Base-by-base conservation (phyloP, 2,888 invertebrate genomes). In the Eumerus sabulonum region DNA sequence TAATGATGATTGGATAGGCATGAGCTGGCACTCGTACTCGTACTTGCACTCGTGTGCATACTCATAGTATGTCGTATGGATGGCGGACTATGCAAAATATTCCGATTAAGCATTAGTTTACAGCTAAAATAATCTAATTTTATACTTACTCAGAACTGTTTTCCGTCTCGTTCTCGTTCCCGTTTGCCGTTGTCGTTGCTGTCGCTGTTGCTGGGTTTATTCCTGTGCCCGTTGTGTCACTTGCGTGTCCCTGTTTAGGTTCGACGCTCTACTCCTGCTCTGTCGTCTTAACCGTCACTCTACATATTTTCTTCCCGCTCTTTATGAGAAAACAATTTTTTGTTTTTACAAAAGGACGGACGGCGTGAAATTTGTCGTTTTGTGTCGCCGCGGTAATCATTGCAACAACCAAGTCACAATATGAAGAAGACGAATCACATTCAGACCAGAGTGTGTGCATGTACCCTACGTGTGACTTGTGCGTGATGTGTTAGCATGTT, bases 281-380 rank as follows among this genome's bases (percentile, higher is more conserved):
- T 7, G 7, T 27, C 27, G 7, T 27, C 27, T 27, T 7, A 2
- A 2, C 27, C 27, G 7, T 27, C 27, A 27, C 3, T 7, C 27
- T 27, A 27, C 27, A 4, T 27, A 27, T 27, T 27, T 27, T 27
- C 27, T 27, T 27, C 27, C 7, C 7, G 2, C 3, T 27, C 7
- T 2, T 27, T 27, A 4, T 27, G n/a, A n/a, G n/a, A n/a, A n/a
- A n/a, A n/a, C n/a, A n/a, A n/a, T 27, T 27, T 27, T 27, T 27
- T 27, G 2, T 27, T 27, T 51, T 13, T 17, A 11, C 13, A 9
- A 9, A 1, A 7, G 47, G 11, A 12, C 13, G 47, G 11, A 12
- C 13, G 27, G 82, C 76, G 84, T 84, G 82, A 85, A 84, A 85
- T 84, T 85, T 84, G 83, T 83, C 85, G 84, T 83, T 84, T 85